Evolutionary conservation across 2,797 vertebrate species (phyloP).

Genomic region (Dendrocincla tyrannina): DNA sequence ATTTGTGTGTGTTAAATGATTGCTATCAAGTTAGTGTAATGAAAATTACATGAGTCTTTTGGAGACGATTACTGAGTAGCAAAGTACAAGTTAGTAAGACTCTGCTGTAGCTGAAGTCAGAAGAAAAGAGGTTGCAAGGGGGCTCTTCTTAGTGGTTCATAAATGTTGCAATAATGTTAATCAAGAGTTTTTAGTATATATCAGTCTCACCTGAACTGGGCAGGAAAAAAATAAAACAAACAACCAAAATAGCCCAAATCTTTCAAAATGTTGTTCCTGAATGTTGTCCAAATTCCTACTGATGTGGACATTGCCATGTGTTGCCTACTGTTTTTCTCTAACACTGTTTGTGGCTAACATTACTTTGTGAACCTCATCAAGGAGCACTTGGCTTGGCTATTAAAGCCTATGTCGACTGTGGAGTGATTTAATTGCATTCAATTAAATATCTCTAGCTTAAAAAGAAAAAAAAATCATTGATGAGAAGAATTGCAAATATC

Average conservation of each 20-base stretch:
- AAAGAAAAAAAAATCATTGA: not conserved
- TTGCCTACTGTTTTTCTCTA: not conserved
- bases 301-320: not conserved
- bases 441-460: not conserved
- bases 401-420: not conserved
- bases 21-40: not conserved
- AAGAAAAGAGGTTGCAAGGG: not conserved
- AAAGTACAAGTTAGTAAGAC: not conserved
- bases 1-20: not conserved
- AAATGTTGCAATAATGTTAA: not conserved
- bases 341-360: not conserved
- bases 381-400: not conserved
- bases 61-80: not conserved
- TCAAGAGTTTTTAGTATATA: not conserved
- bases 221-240: not conserved
- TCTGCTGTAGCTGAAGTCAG: not conserved
- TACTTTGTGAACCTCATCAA: not conserved
- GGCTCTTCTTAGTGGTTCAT: not conserved
- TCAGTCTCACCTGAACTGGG: not conserved
- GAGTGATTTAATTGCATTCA: slow-evolving; percentile 42
- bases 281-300: not conserved
- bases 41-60: not conserved
- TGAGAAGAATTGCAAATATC: not conserved
- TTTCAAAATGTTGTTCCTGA: not conserved
- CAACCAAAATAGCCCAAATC: not conserved